phyloP scores from a whole-genome alignment of 2,888 invertebrate species.

The Hypomecis punctinalis region DNA sequence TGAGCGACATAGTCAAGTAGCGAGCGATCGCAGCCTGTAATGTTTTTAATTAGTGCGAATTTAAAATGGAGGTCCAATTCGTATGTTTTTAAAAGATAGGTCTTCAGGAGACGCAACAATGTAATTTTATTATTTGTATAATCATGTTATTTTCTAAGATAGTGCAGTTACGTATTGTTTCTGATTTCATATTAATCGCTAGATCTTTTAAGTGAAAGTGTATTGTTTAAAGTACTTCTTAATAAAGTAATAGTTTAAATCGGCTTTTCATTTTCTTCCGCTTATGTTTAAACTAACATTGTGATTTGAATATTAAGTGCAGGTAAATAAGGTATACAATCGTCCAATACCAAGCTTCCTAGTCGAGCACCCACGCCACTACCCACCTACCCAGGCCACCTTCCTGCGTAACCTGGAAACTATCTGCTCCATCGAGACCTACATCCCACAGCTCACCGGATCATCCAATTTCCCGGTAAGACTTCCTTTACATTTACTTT shows the following conservation, averaged over 20 bases:
- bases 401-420: slow-evolving; percentile 81
- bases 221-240: slow-evolving; percentile 75
- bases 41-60: slow-evolving; percentile 75
- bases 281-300: slow-evolving; percentile 30
- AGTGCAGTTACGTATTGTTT: slow-evolving; percentile 75
- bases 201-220: slow-evolving; percentile 81
- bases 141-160: slow-evolving; percentile 79
- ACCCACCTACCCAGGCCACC: slow-evolving; percentile 76
- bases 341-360: slow-evolving; percentile 68
- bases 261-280: slow-evolving; percentile 56
- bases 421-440: slow-evolving; percentile 77
- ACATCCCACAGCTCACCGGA: slow-evolving; percentile 82
- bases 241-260: slow-evolving; percentile 74
- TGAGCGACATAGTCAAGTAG: slow-evolving; percentile 48
- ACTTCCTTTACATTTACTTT: slow-evolving; percentile 80
- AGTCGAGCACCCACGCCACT: slow-evolving; percentile 80
- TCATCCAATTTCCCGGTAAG: slow-evolving; percentile 83
- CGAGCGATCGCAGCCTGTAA: slow-evolving; percentile 54
- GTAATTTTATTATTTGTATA: slow-evolving; percentile 70
- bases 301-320: slow-evolving; percentile 54
- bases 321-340: slow-evolving; percentile 60
- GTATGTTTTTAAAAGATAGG: slow-evolving; percentile 77
- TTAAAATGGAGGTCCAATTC: slow-evolving; percentile 83
- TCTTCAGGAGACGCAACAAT: slow-evolving; percentile 67
- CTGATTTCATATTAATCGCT: slow-evolving; percentile 80